phyloP scores from a whole-genome alignment of 2,888 invertebrate species.

The Alentia gelatinosa region DNA sequence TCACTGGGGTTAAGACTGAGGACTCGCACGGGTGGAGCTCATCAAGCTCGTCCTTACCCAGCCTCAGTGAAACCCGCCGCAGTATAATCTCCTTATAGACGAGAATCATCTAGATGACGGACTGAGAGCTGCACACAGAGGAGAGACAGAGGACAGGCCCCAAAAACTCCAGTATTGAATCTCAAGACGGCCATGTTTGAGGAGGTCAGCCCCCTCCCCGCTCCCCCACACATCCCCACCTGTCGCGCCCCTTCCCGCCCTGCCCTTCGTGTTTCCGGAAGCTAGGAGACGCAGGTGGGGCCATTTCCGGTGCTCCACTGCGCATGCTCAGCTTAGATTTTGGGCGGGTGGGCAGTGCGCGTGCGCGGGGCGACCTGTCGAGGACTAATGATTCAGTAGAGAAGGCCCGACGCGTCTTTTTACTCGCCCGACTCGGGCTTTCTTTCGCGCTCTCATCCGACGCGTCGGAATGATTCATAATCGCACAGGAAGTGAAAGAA shows the following conservation, averaged over 20 bases:
- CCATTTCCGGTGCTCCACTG: background rate
- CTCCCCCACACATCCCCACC: background rate
- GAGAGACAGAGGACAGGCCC: too few relatives aligned
- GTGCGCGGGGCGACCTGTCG: background rate
- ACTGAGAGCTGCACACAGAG: too few relatives aligned
- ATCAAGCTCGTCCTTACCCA: too few relatives aligned
- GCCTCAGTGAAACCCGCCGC: too few relatives aligned
- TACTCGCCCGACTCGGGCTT: background rate
- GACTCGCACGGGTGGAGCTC: too few relatives aligned
- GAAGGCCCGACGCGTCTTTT: background rate
- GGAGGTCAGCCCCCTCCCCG: too few relatives aligned
- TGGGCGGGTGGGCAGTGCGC: background rate
- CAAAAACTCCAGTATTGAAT: too few relatives aligned
- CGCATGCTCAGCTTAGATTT: background rate
- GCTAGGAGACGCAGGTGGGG: background rate
- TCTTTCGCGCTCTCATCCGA: background rate
- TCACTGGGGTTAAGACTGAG: too few relatives aligned
- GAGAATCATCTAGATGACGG: too few relatives aligned
- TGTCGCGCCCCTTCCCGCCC: too few relatives aligned
- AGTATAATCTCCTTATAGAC: too few relatives aligned
- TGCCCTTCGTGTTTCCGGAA: background rate
- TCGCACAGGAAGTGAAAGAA: background rate
- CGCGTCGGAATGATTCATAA: background rate
- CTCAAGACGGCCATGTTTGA: too few relatives aligned
- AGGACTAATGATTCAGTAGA: background rate